Evolutionary conservation across 1,140 invertebrate genomes (phyloP).

Genomic region (Ganaspis sp.): DNA sequence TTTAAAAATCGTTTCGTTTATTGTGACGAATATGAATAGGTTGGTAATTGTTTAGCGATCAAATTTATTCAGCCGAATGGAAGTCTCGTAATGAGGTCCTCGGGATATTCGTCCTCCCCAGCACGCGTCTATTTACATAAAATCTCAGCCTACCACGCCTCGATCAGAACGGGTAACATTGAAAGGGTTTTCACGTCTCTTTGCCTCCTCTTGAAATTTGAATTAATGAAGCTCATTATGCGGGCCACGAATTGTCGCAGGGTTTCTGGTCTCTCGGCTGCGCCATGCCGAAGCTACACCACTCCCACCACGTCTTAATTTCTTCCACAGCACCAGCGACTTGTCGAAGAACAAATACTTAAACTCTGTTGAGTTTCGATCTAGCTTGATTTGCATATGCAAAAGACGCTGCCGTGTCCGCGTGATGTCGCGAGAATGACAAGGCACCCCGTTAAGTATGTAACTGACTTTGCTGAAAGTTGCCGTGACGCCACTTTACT

Average conservation of each 20-base stretch:
- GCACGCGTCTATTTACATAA: constrained; percentile 51
- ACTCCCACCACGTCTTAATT: constrained; percentile 10
- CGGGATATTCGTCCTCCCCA: constrained; percentile 21
- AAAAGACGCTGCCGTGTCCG: constrained; percentile 13
- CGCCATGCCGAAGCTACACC: not conserved
- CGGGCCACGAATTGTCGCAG: constrained; percentile 48
- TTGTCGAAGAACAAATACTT: constrained; percentile 30
- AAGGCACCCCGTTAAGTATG: constrained; percentile 27
- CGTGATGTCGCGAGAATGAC: constrained; percentile 19
- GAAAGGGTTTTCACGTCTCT: constrained; percentile 55
- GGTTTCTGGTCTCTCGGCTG: constrained; percentile 39
- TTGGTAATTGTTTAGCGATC: constrained; percentile 25
- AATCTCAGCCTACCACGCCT: constrained; percentile 47
- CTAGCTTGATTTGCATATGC: constrained; percentile 17
- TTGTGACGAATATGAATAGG: constrained; percentile 22
- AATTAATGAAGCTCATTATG: constrained; percentile 55
- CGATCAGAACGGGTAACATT: constrained; percentile 49
- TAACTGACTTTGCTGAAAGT: constrained; percentile 15
- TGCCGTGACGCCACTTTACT: not conserved
- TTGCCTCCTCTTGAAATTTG: constrained; percentile 49
- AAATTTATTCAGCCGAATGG: constrained; percentile 49
- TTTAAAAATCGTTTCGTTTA: constrained; percentile 27
- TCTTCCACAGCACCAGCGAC: constrained; percentile 17
- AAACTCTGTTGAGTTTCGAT: constrained; percentile 11
- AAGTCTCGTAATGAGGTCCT: constrained; percentile 48